phyloP scores from a whole-genome alignment of 2,113 vertebrate species.

The Malurus melanocephalus region DNA sequence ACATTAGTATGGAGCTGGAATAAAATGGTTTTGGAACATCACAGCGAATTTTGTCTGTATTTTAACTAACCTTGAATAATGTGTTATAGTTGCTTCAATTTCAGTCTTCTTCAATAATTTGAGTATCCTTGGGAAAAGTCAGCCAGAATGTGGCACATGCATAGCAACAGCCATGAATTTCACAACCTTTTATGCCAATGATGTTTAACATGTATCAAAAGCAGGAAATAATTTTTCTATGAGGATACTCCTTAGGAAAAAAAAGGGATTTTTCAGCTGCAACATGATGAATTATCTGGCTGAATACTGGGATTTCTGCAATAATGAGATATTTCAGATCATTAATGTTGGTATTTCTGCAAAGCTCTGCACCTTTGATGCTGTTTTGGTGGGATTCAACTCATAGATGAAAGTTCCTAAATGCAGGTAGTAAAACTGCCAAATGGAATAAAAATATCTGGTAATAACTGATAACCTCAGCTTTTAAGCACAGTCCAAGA shows the following conservation, averaged over 20 bases:
- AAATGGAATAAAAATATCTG: too few relatives aligned
- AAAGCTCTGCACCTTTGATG: background rate
- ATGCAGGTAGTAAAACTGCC: background rate
- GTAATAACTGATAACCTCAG: too few relatives aligned
- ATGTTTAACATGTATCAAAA: background rate
- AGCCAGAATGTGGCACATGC: background rate
- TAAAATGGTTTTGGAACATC: background rate
- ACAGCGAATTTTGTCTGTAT: background rate
- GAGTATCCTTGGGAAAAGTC: background rate
- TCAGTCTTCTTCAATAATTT: background rate
- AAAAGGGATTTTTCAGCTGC: background rate
- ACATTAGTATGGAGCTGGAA: background rate
- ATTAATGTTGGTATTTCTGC: background rate
- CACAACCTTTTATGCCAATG: background rate
- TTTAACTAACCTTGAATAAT: background rate
- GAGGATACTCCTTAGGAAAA: background rate
- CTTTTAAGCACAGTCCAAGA: too few relatives aligned
- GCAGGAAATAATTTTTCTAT: background rate
- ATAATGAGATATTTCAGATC: background rate
- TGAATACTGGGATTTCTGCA: background rate
- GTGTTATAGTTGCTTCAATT: background rate
- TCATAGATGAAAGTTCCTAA: background rate
- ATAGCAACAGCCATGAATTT: background rate
- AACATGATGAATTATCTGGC: background rate
- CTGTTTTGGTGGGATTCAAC: background rate